Base-by-base conservation (phyloP, 2,797 vertebrate species). In the Sebastes paucispinis region DNA sequence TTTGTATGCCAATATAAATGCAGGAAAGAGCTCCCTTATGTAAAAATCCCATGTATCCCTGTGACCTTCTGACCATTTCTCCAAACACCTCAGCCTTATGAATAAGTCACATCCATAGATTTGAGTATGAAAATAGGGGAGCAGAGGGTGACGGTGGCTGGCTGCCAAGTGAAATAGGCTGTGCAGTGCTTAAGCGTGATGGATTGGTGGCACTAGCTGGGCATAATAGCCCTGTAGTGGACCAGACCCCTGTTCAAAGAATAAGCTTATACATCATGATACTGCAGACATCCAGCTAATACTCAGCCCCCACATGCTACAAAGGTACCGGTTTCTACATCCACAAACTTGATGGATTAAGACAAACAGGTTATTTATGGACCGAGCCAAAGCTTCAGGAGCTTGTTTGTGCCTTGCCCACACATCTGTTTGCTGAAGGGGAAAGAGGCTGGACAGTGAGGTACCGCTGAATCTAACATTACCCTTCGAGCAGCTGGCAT, bases 281-380 rank as follows among this genome's bases (percentile, higher is more conserved):
- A 86, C 87, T 64, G 74, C 80, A 91, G 91, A 90, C 83, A 85
- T 69, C 77, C 82, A 62, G 81, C 87, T 82, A 86, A 87, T 84
- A 74, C 86, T 72, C 82, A 43, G 70, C 87, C 71, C 68, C 86
- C 84, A 71, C 86, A 68, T 84, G 83, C 88, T 88, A 75, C 80
- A 85, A 74, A 86, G 83, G 80, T 79, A 81, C 69, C 36, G n/a
- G 36, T 81, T 88, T 85, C 86, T 69, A 72, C 91, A 85, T 92
- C 91, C 89, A 90, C 89, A 79, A 73, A 84, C 83, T 75, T 93
- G 93, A 94, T 93, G 89, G 90, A 94, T 94, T 91, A 91, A 90
- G 92, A 94, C 91, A 91, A 94, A 92, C 89, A 74, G 80, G 91
- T 91, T 94, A 94, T 95, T 94, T 94, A 93, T 93, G 90, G 88